A percentile compares a stretch with the other conserved stretches of the same genome.
Conservation (phyloP, 1,140 invertebrate species). For the Drosophila baimaii region DNA sequence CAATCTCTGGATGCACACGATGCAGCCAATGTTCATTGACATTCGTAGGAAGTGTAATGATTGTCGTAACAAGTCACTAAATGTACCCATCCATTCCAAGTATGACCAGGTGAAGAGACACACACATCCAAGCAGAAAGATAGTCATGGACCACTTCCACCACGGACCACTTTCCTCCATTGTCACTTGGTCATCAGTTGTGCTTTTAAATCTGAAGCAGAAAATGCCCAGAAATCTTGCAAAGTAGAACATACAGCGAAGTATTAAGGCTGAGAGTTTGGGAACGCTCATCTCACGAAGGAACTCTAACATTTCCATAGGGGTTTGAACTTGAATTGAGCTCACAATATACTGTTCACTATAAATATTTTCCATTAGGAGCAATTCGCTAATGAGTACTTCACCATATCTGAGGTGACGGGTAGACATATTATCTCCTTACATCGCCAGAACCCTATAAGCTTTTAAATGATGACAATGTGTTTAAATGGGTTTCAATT, state of each 20-base stretch:
- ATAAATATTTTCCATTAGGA: not conserved
- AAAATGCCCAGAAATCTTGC: not conserved
- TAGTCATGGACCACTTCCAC: conserved; percentile 20
- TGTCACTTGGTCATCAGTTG: not conserved
- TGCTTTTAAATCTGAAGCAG: not conserved
- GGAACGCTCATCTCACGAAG: conserved; percentile 3
- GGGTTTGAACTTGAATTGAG: not conserved
- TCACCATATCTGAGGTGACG: not conserved
- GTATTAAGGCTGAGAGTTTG: not conserved
- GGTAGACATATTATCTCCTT: too few relatives aligned
- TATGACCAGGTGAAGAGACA: not conserved
- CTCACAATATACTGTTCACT: not conserved
- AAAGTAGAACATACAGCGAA: conserved; percentile 14
- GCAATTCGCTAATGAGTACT: conserved; percentile 4
- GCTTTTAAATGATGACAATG: too few relatives aligned
- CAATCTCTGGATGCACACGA: conserved; percentile 18
- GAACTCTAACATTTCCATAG: conserved; percentile 9
- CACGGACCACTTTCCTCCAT: not conserved
- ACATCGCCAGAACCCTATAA: too few relatives aligned
- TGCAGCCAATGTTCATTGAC: not conserved
- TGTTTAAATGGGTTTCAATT: too few relatives aligned
- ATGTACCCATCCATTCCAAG: too few relatives aligned
- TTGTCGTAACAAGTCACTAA: not conserved
- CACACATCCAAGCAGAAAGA: not conserved
- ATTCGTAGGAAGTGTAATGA: not conserved